phyloP scores from a whole-genome alignment of 2,888 invertebrate species.

The Lasiommata megera region DNA sequence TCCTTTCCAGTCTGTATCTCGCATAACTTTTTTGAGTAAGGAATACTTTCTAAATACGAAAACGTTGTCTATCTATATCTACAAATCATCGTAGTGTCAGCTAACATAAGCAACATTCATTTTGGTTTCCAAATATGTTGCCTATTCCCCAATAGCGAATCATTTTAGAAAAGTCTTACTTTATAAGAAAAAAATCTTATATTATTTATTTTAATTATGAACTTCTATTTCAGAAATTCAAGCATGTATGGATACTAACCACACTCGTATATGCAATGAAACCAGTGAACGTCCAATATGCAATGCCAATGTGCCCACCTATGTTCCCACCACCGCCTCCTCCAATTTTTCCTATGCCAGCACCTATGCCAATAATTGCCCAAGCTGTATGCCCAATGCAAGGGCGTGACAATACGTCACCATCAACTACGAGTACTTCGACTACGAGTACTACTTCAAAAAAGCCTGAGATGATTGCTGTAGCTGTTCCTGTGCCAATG shows the following conservation, averaged over 20 bases:
- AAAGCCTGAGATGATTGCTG: constrained; percentile 27
- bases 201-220: not conserved
- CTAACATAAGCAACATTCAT: too few species aligned
- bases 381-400: not conserved
- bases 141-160: too few species aligned
- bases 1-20: too few species aligned
- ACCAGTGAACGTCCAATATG: constrained; percentile 26
- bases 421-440: constrained; percentile 13
- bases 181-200: too few species aligned
- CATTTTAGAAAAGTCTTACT: too few species aligned
- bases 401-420: not conserved
- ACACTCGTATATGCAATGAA: constrained; percentile 16
- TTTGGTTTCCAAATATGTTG: too few species aligned
- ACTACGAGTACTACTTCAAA: constrained; percentile 29
- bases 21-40: too few species aligned
- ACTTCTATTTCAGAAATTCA: constrained; percentile 28
- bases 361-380: constrained; percentile 26
- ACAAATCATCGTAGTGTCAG: too few species aligned
- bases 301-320: constrained; percentile 27
- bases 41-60: too few species aligned
- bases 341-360: constrained; percentile 30
- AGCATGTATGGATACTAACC: constrained; percentile 35
- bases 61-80: too few species aligned
- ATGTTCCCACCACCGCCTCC: constrained; percentile 30
- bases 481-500: constrained; percentile 45